Evolutionary conservation across 2,113 vertebrate genomes (phyloP), one percentile per base, ranked within the genome.

Genomic region (Semicossyphus pulcher): DNA sequence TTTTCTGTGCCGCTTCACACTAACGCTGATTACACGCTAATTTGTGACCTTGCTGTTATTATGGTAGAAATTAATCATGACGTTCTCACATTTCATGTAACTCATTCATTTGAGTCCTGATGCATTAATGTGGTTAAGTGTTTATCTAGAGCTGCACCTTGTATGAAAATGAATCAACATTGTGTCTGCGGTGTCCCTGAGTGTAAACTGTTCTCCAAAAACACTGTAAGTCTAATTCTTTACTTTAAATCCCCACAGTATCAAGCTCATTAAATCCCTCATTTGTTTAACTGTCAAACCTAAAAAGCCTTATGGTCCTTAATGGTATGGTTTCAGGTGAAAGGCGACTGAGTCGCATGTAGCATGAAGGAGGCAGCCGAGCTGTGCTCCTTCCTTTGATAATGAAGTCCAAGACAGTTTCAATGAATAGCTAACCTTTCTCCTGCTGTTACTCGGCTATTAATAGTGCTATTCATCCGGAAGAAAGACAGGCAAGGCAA

Each of bases 371-470:
- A 69, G 63, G 71, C 54, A 54, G 54, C 41, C 51, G 18, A 42
- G 47, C 56, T 31, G 41, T 53, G 76, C 61, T 83, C 61, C 70
- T 42, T 18, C 61, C 61, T 71, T 77, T 73, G 72, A 84, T 79
- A 82, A 83, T 63, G 14, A 51, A 63, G 83, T 72, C 76, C 58
- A 69, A 72, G 67, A 85, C 74, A 42, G 59, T 76, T 84, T 79
- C 78, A 85, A 44, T 83, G 69, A 67, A 80, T 64, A 37, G 51
- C 67, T 71, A 79, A 89, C 79, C 77, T 89, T 88, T 88, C 79
- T 76, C 86, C 77, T 64, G 73, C 81, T 84, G 79, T 45, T 83
- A 73, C 62, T 58, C 7, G 8, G 63, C 76, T 88, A 86, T 86
- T 81, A 77, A 88, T 86, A 89, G 80, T 56, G 16, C 36, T 54